Conservation (phyloP, 2,888 invertebrate species). For the Stenichneumon culpator region DNA sequence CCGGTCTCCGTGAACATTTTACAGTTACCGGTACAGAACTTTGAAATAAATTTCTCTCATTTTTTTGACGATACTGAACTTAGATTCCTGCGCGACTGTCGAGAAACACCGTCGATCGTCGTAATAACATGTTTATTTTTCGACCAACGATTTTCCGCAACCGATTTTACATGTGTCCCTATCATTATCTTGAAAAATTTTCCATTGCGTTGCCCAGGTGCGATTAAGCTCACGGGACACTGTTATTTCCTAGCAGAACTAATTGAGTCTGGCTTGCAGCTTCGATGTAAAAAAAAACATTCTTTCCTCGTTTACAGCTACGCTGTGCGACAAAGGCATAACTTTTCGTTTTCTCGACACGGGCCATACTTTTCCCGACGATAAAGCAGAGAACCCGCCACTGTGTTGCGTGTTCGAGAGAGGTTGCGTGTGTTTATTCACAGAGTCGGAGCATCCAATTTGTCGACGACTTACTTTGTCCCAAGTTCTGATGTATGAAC, state of each 20-base stretch:
- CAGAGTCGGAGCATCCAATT: conserved; percentile 11
- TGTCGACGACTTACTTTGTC: conserved; percentile 76
- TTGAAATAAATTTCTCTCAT: neutral
- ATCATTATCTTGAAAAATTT: neutral
- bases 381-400: neutral
- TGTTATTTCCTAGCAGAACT: conserved; percentile 64
- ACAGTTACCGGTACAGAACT: too few relatives aligned
- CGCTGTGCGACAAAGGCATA: neutral
- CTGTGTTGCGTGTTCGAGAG: conserved; percentile 17
- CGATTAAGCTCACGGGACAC: conserved; percentile 52
- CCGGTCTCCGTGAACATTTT: too few relatives aligned
- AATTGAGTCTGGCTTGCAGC: conserved; percentile 52
- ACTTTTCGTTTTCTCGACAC: conserved; percentile 2
- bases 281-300: conserved; percentile 30
- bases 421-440: neutral
- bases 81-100: neutral
- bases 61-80: neutral
- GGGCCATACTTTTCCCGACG: conserved; percentile 10
- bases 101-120: neutral
- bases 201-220: neutral
- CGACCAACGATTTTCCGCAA: neutral
- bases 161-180: neutral
- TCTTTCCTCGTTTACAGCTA: conserved; percentile 15
- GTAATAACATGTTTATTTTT: neutral
- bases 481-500: conserved; percentile 73